Percentiles rank a stretch among this genome's conserved stretches.
Evolutionary conservation across 2,888 invertebrate species (phyloP).

Genomic region (Agriopis aurantiaria): DNA sequence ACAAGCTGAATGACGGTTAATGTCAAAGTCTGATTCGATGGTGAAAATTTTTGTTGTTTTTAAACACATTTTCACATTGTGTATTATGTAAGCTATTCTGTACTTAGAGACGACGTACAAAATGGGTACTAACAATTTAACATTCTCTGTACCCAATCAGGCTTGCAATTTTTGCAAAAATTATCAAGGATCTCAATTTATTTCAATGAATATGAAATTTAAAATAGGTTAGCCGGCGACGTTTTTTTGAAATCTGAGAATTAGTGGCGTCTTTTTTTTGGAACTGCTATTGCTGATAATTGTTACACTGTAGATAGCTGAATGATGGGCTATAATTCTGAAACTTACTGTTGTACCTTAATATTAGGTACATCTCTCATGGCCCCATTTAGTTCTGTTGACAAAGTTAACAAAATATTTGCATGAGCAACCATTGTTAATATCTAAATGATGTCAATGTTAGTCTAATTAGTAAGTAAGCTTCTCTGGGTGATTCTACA

Average conservation of each 20-base stretch:
- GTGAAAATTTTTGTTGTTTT: slow-evolving; percentile 7
- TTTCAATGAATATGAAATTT: neutral
- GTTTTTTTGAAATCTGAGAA: neutral
- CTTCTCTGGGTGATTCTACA: neutral
- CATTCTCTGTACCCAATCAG: neutral
- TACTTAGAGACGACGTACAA: neutral
- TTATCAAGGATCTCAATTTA: slow-evolving; percentile 10
- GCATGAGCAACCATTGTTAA: too few relatives aligned
- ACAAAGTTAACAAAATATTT: too few relatives aligned
- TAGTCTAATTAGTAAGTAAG: neutral
- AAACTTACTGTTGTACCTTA: too few relatives aligned
- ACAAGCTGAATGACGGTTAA: slow-evolving; percentile 25
- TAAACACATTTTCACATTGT: slow-evolving; percentile 17
- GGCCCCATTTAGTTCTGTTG: too few relatives aligned
- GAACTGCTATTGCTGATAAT: too few relatives aligned
- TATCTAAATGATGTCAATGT: neutral
- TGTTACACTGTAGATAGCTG: too few relatives aligned
- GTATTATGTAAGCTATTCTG: slow-evolving; percentile 5
- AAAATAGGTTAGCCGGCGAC: neutral
- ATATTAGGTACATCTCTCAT: too few relatives aligned
- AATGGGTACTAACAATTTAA: neutral
- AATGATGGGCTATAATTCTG: too few relatives aligned
- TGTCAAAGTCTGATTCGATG: slow-evolving; percentile 8
- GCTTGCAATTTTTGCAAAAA: neutral
- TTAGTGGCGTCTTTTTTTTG: too few relatives aligned